Evolutionary conservation across 23 tunicate species (phyloP).

Genomic region (Aplidium turbinatum): DNA sequence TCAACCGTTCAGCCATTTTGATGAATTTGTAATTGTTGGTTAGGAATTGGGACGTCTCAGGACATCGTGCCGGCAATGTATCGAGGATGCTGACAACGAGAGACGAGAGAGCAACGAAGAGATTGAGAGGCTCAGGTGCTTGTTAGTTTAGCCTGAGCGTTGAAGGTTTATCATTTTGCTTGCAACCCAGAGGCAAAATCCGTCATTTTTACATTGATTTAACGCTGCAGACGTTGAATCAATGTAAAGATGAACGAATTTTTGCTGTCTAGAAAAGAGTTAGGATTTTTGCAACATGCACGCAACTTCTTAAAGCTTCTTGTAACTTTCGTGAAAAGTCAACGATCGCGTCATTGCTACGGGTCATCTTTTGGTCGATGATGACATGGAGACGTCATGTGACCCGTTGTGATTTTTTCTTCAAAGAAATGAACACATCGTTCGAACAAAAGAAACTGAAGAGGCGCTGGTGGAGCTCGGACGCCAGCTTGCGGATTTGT

Average conservation of each 20-base stretch:
- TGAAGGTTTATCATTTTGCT: no score
- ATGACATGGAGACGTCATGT: no score
- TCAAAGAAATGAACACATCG: not conserved
- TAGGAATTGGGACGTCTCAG: constrained; percentile 39
- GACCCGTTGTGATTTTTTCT: not conserved
- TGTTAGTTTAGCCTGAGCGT: not conserved
- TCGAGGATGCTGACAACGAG: constrained; percentile 27
- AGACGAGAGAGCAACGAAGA: constrained; percentile 24
- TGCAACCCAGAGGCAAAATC: no score
- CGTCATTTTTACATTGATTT: no score
- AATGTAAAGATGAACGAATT: no score
- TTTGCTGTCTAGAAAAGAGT: no score
- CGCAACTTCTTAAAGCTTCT: no score
- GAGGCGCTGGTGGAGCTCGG: constrained; percentile 11
- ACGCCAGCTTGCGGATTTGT: not conserved
- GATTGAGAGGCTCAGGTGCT: constrained; percentile 51
- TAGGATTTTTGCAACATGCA: no score
- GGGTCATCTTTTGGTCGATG: no score
- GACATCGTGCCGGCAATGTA: constrained; percentile 1
- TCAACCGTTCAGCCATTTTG: not conserved
- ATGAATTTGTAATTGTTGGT: not conserved
- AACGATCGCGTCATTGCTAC: no score
- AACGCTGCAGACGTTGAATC: no score
- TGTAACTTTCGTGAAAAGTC: no score
- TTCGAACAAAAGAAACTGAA: not conserved